Evolutionary conservation across 2,888 invertebrate species (phyloP), one percentile per base, ranked within the genome.

Genomic region (Meta bourneti): DNA sequence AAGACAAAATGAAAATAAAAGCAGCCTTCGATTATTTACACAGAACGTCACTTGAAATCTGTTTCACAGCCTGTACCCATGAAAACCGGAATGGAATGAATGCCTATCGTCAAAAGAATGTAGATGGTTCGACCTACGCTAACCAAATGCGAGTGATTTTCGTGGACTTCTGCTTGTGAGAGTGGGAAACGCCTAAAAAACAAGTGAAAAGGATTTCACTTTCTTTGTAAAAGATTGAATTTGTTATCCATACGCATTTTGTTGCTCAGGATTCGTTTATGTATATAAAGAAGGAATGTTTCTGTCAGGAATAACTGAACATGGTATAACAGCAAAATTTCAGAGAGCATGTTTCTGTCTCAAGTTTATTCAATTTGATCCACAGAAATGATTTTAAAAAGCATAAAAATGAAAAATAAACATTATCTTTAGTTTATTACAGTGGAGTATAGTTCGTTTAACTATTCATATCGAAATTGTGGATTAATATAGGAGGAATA

Each of bases 91-190:
- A 85, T 85, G 11, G 61, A 75, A 85, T 75, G 34, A 61, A 34
- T 77, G 69, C 49, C 85, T 77, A 75, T 85, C 85, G 54, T 85
- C 75, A 69, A 34, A 77, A 19, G 85, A 85, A 85, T 77, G 75
- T 48, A 69, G 69, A 54, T 85, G 69, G 16, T 75, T 74, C 85
- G 49, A 69, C 85, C 83, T 54, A 83, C 83, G 81, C 48, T 19
- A 70, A 19, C 54, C 54, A n/a, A 19, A 61, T 54, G 54, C 54
- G 6, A 61, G 61, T 16, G 16, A 61, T 16, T 61, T 61, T 61
- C 61, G 61, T 61, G 11, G 61, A 61, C 61, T 61, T 61, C 11
- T 4, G 11, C 61, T 16, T 34, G 16, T 61, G 61, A 16, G 61
- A 61, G 61, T 61, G 9, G 61, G 61, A 16, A 61, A 61, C 61